Evolutionary conservation across 2,797 vertebrate genomes (phyloP).

Genomic region (Lepus townsendii): DNA sequence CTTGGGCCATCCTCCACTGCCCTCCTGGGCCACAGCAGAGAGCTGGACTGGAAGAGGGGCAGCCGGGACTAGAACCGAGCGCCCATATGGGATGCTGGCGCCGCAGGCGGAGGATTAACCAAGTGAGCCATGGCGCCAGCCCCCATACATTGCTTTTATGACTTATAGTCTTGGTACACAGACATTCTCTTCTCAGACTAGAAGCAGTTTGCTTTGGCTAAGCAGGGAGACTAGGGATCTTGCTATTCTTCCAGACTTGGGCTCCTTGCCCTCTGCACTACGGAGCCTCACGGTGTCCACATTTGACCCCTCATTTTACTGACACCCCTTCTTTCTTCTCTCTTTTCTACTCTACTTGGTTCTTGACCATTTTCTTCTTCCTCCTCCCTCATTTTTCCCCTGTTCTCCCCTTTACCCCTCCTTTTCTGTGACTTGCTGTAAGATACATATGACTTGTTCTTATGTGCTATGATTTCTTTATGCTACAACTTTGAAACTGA

Average conservation of each 20-base stretch:
- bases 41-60: too few species aligned
- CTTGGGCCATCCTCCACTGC: too few species aligned
- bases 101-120: too few species aligned
- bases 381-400: not conserved
- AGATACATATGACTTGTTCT: not conserved
- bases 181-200: not conserved
- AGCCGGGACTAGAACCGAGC: too few species aligned
- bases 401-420: not conserved
- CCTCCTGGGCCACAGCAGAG: too few species aligned
- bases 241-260: not conserved
- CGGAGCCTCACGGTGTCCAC: not conserved
- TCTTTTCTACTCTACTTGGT: conserved; percentile 23
- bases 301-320: not conserved
- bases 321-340: not conserved
- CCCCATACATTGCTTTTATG: not conserved
- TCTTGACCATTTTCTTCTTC: not conserved
- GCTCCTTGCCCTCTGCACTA: not conserved
- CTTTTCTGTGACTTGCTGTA: not conserved
- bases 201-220: conserved; percentile 65
- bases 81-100: too few species aligned
- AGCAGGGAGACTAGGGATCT: not conserved
- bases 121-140: too few species aligned
- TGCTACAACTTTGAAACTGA: not conserved
- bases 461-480: not conserved
- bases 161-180: not conserved